phyloP scores from a whole-genome alignment of 2,797 vertebrate genomes.

The Phylloscopus collybita region DNA sequence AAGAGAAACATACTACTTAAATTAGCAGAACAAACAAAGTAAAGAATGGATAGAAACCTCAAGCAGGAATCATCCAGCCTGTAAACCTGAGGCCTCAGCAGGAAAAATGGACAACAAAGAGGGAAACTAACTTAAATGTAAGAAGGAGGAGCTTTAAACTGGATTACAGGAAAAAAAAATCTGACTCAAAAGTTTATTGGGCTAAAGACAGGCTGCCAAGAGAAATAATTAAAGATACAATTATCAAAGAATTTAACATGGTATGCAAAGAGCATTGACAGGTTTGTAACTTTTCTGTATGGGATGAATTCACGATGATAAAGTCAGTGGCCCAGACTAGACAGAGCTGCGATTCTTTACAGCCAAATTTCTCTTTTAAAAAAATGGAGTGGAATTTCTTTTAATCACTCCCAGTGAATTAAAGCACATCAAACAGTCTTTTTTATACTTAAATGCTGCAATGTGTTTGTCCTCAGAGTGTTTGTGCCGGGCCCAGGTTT shows the following conservation, averaged over 20 bases:
- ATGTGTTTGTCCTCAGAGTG: neutral
- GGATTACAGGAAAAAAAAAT: neutral
- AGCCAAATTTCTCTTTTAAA: neutral
- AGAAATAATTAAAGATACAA: constrained; percentile 4
- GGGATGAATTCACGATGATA: neutral
- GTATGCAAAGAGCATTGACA: neutral
- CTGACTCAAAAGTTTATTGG: neutral
- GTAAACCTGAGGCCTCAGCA: constrained; percentile 10
- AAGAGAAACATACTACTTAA: constrained; percentile 4
- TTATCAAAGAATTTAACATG: constrained; percentile 16
- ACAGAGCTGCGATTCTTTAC: neutral
- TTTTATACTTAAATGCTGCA: neutral
- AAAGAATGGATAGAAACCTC: constrained; percentile 21
- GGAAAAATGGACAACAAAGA: neutral
- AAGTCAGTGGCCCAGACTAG: neutral
- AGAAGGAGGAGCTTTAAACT: neutral
- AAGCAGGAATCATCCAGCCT: neutral
- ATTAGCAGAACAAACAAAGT: constrained; percentile 6
- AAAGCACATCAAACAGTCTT: neutral
- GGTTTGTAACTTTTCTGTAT: neutral
- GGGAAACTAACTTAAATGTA: neutral
- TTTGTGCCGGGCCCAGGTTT: neutral
- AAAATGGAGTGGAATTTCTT: neutral
- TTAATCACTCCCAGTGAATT: constrained; percentile 25
- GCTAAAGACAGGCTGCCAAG: constrained; percentile 12